phyloP scores from a whole-genome alignment of 2,888 invertebrate species.

The Sabatieria punctata region DNA sequence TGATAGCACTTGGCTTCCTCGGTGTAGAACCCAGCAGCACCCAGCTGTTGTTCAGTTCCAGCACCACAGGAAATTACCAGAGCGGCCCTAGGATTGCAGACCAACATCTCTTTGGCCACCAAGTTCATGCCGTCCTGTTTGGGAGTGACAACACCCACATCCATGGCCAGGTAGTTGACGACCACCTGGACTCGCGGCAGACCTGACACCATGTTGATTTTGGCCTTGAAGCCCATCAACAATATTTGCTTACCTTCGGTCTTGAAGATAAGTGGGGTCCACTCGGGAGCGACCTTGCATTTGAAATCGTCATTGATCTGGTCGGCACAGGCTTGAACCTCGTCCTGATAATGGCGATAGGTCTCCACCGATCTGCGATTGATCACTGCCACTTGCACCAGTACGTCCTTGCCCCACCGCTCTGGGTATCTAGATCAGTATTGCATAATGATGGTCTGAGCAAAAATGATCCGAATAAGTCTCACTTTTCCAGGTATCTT shows the following conservation, averaged over 20 bases:
- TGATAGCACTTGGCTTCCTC: slow-evolving; percentile 16
- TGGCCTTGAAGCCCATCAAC: too few relatives aligned
- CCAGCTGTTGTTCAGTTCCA: slow-evolving; percentile 27
- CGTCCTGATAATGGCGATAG: too few relatives aligned
- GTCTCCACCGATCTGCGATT: slow-evolving; percentile 21
- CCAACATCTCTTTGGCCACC: too few relatives aligned
- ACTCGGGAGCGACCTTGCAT: slow-evolving; percentile 16
- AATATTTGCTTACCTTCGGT: slow-evolving; percentile 25
- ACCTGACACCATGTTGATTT: too few relatives aligned
- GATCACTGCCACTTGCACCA: slow-evolving; percentile 20
- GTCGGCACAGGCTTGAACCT: too few relatives aligned
- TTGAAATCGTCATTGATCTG: slow-evolving; percentile 15
- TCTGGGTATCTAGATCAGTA: slow-evolving; percentile 18
- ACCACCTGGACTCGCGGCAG: too few relatives aligned
- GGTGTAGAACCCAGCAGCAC: slow-evolving; percentile 23
- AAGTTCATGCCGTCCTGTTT: too few relatives aligned
- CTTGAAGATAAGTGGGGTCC: slow-evolving; percentile 27
- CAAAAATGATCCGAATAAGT: too few relatives aligned
- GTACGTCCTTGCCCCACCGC: slow-evolving; percentile 17
- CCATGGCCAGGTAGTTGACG: slow-evolving; percentile 27
- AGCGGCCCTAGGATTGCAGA: slow-evolving; percentile 20
- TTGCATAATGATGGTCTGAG: too few relatives aligned
- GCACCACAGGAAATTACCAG: slow-evolving; percentile 16
- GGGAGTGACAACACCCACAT: slow-evolving; percentile 29
- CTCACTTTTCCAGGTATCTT: slow-evolving; percentile 1